A percentile compares a stretch with the other conserved stretches of the same genome.
Conservation (phyloP, 2,888 invertebrate species). For the Gari tellinella region DNA sequence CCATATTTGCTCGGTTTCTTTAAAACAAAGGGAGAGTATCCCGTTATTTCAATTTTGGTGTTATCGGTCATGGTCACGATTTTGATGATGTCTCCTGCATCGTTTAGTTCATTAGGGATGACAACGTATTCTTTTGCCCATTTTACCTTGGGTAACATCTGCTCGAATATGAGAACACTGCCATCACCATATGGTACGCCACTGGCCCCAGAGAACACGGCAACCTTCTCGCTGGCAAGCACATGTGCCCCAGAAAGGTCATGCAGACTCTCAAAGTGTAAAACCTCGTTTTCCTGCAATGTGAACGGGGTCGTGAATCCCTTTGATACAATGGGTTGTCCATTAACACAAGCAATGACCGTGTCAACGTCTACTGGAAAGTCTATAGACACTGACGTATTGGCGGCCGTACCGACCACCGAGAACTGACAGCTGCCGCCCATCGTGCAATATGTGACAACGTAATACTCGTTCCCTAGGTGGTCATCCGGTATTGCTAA, state of each 20-base stretch:
- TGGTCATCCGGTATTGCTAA: constrained; percentile 46
- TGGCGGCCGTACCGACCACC: constrained; percentile 23
- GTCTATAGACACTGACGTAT: constrained; percentile 27
- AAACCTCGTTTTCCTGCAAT: constrained; percentile 40
- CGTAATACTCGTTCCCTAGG: constrained; percentile 52
- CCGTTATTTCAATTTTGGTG: constrained; percentile 39
- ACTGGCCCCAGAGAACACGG: constrained; percentile 49
- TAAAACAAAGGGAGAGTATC: constrained; percentile 46
- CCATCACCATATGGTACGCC: constrained; percentile 20
- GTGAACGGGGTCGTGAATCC: constrained; percentile 26
- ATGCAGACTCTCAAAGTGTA: constrained; percentile 46
- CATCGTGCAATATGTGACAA: constrained; percentile 49
- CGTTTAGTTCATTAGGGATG: constrained; percentile 31
- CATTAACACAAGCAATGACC: constrained; percentile 2
- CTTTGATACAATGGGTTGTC: not conserved
- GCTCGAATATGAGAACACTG: constrained; percentile 32
- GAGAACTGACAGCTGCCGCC: constrained; percentile 52
- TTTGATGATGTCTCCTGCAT: constrained; percentile 44
- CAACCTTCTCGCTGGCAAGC: constrained; percentile 31
- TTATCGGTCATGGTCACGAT: constrained; percentile 25
- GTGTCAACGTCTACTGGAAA: constrained; percentile 16
- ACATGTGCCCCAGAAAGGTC: constrained; percentile 58
- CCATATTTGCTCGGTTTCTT: constrained; percentile 20
- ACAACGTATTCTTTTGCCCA: constrained; percentile 57
- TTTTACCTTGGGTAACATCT: constrained; percentile 54